Evolutionary conservation across 2,888 invertebrate species (phyloP), one percentile per base, ranked within the genome.

Genomic region (Leptopilina drosophilae): DNA sequence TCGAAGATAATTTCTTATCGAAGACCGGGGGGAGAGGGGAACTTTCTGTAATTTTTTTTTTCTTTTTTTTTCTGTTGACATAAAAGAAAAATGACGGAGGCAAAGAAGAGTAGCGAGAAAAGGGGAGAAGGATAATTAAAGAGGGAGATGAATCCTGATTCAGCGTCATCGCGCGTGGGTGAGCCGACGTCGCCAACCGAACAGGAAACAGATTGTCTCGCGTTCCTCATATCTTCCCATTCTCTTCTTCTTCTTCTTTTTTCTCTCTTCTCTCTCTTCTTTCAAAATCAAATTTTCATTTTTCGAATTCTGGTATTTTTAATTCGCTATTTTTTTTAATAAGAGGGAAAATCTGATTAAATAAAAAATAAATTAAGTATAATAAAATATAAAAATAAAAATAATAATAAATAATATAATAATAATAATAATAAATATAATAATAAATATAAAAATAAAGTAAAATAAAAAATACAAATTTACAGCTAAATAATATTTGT

Each of bases 1-100:
- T 79, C 83, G 78, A 87, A 88, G 91, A 91, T 91, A 91, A 89
- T 87, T 85, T 80, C 79, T 89, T 89, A 89, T 89, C 89, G 82
- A 85, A 77, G 77, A 81, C 81, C 78, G 79, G 83, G 84, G 82
- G 79, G 20, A 78, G 83, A 84, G 82, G 79, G 20, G 20, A 20
- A 83, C 8, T 84, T 83, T 82, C 79, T 82, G 73, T 56, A 14
- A 26, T 73, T 73, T 73, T 56, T 49, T 46, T 46, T 46, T 46
- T 46, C 7, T 0, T 46, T 46, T 9, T 46, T 46, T 9, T 46
- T 46, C 46, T 53, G 33, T n/a, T 73, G 73, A 53, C 73, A 33
- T 62, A 62, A 62, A 77, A 79, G 83, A 82, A 83, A 85, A 85
- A 87, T 86, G 87, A 87, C 82, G 86, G 80, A 78, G 86, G 7